phyloP scores from a whole-genome alignment of 2,888 invertebrate genomes.

The Ectemnius lituratus region DNA sequence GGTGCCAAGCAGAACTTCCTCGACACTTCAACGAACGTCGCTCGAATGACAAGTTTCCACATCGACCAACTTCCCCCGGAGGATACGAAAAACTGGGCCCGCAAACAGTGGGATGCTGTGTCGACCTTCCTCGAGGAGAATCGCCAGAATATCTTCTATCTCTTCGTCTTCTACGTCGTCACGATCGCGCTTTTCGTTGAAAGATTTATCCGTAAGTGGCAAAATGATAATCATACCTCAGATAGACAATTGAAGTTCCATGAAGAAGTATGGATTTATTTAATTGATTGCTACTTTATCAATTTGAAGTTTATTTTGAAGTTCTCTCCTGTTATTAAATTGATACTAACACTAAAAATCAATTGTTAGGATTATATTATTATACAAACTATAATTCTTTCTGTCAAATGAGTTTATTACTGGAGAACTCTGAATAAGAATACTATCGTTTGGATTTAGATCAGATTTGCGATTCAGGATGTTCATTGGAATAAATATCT shows the following conservation, averaged over 20 bases:
- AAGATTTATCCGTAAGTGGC: conserved; percentile 90
- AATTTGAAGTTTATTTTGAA: not conserved
- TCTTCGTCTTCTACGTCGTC: conserved; percentile 96
- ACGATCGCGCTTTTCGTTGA: conserved; percentile 96
- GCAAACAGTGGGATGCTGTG: conserved; percentile 90
- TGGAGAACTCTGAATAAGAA: no score
- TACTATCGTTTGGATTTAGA: no score
- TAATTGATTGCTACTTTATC: not conserved
- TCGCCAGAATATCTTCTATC: conserved; percentile 95
- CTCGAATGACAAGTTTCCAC: conserved; percentile 96
- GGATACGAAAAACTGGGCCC: conserved; percentile 81
- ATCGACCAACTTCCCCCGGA: conserved; percentile 85
- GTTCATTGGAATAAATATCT: no score
- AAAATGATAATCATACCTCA: no score
- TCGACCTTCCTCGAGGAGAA: conserved; percentile 97
- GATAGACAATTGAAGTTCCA: no score
- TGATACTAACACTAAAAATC: no score
- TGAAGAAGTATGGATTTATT: no score
- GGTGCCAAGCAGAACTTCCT: conserved; percentile 97
- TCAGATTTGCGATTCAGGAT: no score
- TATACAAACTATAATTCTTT: no score
- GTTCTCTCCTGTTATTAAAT: not conserved
- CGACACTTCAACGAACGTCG: conserved; percentile 96
- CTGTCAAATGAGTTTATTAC: no score
- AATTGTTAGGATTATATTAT: no score